Conservation (phyloP, 2,797 vertebrate genomes). For the Myotis daubentonii region DNA sequence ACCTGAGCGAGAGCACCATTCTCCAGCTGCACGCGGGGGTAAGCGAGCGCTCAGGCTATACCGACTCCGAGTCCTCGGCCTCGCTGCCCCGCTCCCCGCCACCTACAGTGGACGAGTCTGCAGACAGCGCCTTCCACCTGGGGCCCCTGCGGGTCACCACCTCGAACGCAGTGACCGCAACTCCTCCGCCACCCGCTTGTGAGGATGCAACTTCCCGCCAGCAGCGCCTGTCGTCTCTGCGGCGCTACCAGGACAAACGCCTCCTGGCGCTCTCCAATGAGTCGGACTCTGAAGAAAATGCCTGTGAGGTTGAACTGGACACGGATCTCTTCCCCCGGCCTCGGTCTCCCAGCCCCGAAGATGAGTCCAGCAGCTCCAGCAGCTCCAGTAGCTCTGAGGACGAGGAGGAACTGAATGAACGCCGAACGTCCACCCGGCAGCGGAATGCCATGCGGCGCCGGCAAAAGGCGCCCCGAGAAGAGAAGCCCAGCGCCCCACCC, state of each 20-base stretch:
- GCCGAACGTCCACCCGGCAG: conserved; percentile 87
- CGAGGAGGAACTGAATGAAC: conserved; percentile 91
- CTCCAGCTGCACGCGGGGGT: conserved; percentile 94
- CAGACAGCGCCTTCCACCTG: conserved; percentile 85
- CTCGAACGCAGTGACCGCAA: conserved; percentile 76
- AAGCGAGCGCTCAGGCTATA: conserved; percentile 89
- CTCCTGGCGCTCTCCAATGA: conserved; percentile 94
- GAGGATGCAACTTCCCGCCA: conserved; percentile 86
- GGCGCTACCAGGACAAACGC: conserved; percentile 91
- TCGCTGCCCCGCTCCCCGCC: conserved; percentile 91
- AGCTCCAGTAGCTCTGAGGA: conserved; percentile 93
- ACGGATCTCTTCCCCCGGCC: conserved; percentile 95
- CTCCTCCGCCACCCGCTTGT: conserved; percentile 85
- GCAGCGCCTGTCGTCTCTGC: conserved; percentile 86
- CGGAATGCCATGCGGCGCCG: conserved; percentile 92
- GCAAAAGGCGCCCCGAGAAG: conserved; percentile 88
- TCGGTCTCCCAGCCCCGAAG: conserved; percentile 94
- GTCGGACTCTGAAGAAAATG: conserved; percentile 96
- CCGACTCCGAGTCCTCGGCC: conserved; percentile 93
- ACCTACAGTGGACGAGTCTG: conserved; percentile 84
- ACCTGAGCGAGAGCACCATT: conserved; percentile 96
- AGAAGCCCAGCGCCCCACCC: conserved; percentile 84
- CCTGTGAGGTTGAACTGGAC: conserved; percentile 91
- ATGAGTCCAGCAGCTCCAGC: conserved; percentile 93
- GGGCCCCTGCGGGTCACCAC: conserved; percentile 82